A percentile compares a stretch with the other conserved stretches of the same genome.
phyloP scores from a whole-genome alignment of 92 coral and sea anemone species.

The Siderastrea radians region DNA sequence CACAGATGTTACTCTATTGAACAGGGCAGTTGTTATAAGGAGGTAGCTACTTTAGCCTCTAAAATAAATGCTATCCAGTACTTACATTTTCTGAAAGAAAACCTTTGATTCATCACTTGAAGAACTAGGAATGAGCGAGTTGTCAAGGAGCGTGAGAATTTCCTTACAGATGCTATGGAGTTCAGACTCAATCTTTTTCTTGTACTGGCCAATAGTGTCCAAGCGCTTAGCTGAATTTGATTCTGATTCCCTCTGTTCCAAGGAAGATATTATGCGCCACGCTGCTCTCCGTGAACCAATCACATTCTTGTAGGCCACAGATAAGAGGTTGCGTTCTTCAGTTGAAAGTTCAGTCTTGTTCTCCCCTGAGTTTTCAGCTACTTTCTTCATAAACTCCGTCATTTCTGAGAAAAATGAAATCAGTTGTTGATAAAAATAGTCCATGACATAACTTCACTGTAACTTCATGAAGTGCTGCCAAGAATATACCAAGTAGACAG shows the following conservation, averaged over 20 bases:
- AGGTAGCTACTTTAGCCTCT: too few relatives aligned
- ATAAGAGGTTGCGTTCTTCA: slow-evolving; percentile 94
- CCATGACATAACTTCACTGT: not conserved
- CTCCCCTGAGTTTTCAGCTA: slow-evolving; percentile 8
- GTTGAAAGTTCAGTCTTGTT: slow-evolving; percentile 59
- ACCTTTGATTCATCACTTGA: slow-evolving; percentile 73
- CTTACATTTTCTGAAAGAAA: slow-evolving; percentile 96
- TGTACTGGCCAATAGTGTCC: not conserved
- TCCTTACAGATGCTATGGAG: slow-evolving; percentile 82
- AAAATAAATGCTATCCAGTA: not conserved
- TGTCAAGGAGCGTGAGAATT: slow-evolving; percentile 74
- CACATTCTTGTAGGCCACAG: slow-evolving; percentile 98
- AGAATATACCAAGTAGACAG: not conserved
- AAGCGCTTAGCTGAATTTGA: not conserved
- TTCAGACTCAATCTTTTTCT: slow-evolving; percentile 76
- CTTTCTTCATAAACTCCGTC: slow-evolving; percentile 84
- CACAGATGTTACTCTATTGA: too few relatives aligned
- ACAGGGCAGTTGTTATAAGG: too few relatives aligned
- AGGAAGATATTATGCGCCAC: slow-evolving; percentile 90
- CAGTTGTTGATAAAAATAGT: not conserved
- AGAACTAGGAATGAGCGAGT: slow-evolving; percentile 50
- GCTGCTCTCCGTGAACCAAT: slow-evolving; percentile 94
- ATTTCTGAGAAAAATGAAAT: slow-evolving; percentile 73
- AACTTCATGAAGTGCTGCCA: too few relatives aligned
- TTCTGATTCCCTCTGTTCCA: slow-evolving; percentile 65